Percentiles rank a stretch among this genome's conserved stretches.
phyloP scores from a whole-genome alignment of 2,113 vertebrate species.

The Brachypteracias leptosomus region DNA sequence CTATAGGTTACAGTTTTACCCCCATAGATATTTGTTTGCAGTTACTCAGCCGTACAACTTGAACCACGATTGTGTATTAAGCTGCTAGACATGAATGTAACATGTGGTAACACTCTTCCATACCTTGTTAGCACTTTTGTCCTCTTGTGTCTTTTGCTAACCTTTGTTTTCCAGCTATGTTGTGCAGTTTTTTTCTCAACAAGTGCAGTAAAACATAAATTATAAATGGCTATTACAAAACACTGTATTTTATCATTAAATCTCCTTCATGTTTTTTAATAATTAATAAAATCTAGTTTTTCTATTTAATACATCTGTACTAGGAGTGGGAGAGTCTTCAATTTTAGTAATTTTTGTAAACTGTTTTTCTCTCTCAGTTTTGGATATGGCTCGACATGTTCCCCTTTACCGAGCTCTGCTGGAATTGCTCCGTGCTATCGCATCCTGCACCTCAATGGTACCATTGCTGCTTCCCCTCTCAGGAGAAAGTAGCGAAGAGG shows the following conservation, averaged over 20 bases:
- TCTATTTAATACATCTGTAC: not conserved
- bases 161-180: not conserved
- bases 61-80: not conserved
- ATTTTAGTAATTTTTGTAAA: not conserved
- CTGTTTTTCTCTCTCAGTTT: conserved; percentile 72
- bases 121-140: not conserved
- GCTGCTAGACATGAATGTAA: not conserved
- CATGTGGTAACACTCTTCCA: not conserved
- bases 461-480: conserved; percentile 92
- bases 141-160: not conserved
- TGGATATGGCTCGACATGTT: conserved; percentile 98
- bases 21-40: rapidly evolving
- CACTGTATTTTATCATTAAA: not conserved
- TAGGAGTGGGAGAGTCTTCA: not conserved
- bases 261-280: not conserved
- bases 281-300: not conserved
- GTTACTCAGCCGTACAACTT: not conserved
- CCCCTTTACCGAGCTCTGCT: conserved; percentile 93
- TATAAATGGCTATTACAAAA: not conserved
- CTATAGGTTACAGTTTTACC: not conserved
- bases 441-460: conserved; percentile 90
- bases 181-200: not conserved
- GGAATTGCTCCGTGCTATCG: conserved; percentile 93
- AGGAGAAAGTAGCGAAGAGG: conserved; percentile 84
- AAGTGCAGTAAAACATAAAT: not conserved